Evolutionary conservation across 2,797 vertebrate species (phyloP).

Genomic region (Siniperca obscura): DNA sequence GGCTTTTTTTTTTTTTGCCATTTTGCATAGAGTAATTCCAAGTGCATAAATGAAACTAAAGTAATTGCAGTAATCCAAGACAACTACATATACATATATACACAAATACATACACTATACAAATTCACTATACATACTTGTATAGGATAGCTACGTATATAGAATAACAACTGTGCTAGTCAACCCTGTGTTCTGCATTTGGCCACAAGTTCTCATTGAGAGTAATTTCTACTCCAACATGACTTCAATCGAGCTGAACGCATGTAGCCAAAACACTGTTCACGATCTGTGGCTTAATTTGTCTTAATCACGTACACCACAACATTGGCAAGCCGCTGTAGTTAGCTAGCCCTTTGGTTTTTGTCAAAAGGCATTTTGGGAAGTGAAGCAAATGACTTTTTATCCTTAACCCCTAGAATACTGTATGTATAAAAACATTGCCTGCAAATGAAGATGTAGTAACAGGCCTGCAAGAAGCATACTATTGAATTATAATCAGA

Average conservation of each 20-base stretch:
- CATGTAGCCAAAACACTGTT: not conserved
- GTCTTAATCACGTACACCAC: not conserved
- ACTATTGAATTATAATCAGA: conserved; percentile 22
- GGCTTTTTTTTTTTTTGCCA: not conserved
- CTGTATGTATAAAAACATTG: conserved; percentile 21
- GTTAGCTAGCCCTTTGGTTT: too few species aligned
- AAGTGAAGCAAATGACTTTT: not conserved
- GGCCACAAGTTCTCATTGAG: too few species aligned
- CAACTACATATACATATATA: not conserved
- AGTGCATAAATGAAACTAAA: not conserved
- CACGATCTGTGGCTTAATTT: not conserved
- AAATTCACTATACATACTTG: not conserved
- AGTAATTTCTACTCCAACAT: not conserved
- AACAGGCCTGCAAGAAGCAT: conserved; percentile 9
- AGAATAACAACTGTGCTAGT: not conserved
- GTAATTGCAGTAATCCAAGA: not conserved
- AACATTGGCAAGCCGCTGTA: not conserved
- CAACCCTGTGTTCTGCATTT: not conserved
- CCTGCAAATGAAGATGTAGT: conserved; percentile 32
- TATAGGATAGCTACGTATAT: not conserved
- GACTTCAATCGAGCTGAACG: not conserved
- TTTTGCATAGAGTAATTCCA: not conserved
- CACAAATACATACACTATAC: not conserved
- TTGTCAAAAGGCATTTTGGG: not conserved
- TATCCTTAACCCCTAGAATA: too few species aligned